Evolutionary conservation across 2,113 vertebrate genomes (phyloP).

Genomic region (Trichomycterus rosablanca): DNA sequence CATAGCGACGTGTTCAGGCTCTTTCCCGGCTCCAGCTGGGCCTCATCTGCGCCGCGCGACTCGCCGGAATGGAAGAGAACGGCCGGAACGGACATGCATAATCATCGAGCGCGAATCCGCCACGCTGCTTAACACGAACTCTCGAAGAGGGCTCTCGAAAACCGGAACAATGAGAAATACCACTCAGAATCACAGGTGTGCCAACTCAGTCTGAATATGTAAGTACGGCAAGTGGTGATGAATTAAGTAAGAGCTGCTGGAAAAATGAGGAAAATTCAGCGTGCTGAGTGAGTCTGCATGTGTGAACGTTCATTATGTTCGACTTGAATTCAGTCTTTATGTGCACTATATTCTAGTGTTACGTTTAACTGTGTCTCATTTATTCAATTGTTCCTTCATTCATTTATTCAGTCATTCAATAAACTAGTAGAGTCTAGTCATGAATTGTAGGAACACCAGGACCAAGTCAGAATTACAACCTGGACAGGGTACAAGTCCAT

Average conservation of each 20-base stretch:
- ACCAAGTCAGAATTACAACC: too few relatives aligned
- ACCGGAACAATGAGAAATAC: slow-evolving; percentile 46
- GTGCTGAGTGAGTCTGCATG: slow-evolving; percentile 28
- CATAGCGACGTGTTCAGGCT: slow-evolving; percentile 57
- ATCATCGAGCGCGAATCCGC: slow-evolving; percentile 38
- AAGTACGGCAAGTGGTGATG: slow-evolving; percentile 9
- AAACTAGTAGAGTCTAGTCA: too few relatives aligned
- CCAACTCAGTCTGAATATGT: slow-evolving; percentile 12
- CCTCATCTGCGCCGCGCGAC: slow-evolving; percentile 45
- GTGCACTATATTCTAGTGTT: not conserved
- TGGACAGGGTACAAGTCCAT: too few relatives aligned
- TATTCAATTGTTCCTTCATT: too few relatives aligned
- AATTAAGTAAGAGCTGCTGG: slow-evolving; percentile 34
- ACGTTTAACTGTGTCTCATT: too few relatives aligned
- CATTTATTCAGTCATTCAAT: too few relatives aligned
- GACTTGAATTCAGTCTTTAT: slow-evolving; percentile 3
- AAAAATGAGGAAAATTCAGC: slow-evolving; percentile 36
- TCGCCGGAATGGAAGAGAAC: slow-evolving; percentile 35
- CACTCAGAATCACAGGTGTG: slow-evolving; percentile 36
- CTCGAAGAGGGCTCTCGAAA: slow-evolving; percentile 23
- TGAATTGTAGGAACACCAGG: too few relatives aligned
- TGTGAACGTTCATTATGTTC: slow-evolving; percentile 18
- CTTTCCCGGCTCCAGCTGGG: slow-evolving; percentile 46
- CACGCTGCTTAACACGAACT: slow-evolving; percentile 23
- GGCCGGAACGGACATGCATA: slow-evolving; percentile 36